A percentile compares a stretch with the other conserved stretches of the same genome.
These are phyloP conservation scores for Nomada hirtipes DNA, from an alignment of 2,888 invertebrate species.

Conservation along the genomic window DNA sequence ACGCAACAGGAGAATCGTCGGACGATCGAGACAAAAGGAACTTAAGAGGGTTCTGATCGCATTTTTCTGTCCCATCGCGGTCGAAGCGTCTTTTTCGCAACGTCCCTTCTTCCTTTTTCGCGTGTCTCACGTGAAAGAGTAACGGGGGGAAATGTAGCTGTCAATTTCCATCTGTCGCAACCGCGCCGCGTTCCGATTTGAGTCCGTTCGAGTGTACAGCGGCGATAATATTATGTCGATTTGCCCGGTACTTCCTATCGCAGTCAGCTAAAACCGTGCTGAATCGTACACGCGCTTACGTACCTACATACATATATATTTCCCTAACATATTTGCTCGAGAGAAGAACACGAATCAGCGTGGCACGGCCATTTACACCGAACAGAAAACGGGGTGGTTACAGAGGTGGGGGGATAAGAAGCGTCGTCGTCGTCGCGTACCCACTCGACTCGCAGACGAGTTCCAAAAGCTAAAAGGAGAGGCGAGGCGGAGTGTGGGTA, in stretches of 20 bases:
- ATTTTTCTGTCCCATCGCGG: conserved; percentile 13
- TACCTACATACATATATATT: conserved; percentile 12
- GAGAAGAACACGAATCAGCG: conserved; percentile 40
- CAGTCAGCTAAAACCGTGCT: conserved; percentile 10
- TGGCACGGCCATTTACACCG: conserved; percentile 58
- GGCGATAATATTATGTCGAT: conserved; percentile 62
- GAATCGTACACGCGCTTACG: neutral
- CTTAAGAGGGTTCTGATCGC: conserved; percentile 26
- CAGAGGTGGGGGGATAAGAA: neutral
- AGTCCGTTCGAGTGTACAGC: conserved; percentile 53
- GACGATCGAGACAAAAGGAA: conserved; percentile 36
- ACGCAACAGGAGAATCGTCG: conserved; percentile 8
- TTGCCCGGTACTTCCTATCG: conserved; percentile 52
- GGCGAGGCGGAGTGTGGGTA: neutral
- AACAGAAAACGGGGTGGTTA: neutral
- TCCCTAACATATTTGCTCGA: conserved; percentile 47
- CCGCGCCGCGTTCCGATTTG: conserved; percentile 34
- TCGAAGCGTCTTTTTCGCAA: conserved; percentile 22
- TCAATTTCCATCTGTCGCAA: conserved; percentile 46
- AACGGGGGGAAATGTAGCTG: neutral
- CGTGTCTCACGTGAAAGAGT: conserved; percentile 14
- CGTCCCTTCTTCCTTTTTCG: no score
- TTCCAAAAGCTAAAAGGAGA: conserved; percentile 46
- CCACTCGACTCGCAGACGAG: conserved; percentile 52
- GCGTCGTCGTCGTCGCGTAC: conserved; percentile 22